Conservation (phyloP, 2,888 invertebrate genomes). For the Globia sparganii region DNA sequence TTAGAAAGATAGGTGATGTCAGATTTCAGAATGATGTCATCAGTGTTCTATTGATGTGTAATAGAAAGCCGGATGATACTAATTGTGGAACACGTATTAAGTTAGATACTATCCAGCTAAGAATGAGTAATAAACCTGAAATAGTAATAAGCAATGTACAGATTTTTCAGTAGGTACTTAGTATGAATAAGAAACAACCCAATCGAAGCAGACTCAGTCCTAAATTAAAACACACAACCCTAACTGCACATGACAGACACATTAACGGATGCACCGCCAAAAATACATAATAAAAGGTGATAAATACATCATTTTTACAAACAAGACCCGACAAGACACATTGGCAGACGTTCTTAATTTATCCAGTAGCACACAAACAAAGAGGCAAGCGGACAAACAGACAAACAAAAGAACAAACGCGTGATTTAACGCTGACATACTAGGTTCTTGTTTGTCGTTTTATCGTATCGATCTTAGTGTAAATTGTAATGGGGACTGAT, state of each 20-base stretch:
- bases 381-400: constrained; percentile 69
- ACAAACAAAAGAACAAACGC: constrained; percentile 72
- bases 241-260: constrained; percentile 31
- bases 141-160: background rate
- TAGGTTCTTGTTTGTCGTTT: constrained; percentile 67
- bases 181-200: background rate
- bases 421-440: constrained; percentile 83
- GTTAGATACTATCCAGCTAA: background rate
- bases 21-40: background rate
- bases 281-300: constrained; percentile 42
- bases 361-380: constrained; percentile 64
- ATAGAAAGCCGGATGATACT: background rate
- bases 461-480: constrained; percentile 81
- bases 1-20: background rate
- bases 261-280: constrained; percentile 40
- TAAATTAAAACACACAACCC: constrained; percentile 36
- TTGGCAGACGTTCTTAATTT: constrained; percentile 74
- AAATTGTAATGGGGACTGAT: constrained; percentile 84
- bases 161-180: background rate
- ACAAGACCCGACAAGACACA: constrained; percentile 60
- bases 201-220: constrained; percentile 5
- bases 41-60: background rate
- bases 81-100: background rate
- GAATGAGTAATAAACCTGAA: background rate
- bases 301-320: constrained; percentile 68